Conservation (phyloP, 2,888 invertebrate genomes). For the Podabrus alpinus region DNA sequence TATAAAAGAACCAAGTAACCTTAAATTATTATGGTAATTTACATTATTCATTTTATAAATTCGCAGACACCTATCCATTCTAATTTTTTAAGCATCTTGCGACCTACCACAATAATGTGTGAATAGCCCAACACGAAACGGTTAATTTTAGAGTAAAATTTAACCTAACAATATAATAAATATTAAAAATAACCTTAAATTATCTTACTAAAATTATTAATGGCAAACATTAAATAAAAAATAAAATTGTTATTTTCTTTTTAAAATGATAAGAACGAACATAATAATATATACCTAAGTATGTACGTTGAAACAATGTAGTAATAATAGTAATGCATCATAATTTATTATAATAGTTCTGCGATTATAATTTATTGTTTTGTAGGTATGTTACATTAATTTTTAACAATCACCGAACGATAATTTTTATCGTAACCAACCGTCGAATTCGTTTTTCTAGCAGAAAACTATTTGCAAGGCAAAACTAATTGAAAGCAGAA, state of each 20-base stretch:
- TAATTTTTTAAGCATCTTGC: neutral
- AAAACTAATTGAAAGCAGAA: too few species aligned
- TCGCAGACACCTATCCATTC: neutral
- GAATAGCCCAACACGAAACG: neutral
- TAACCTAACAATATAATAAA: neutral
- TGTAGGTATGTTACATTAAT: neutral
- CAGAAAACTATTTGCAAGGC: too few species aligned
- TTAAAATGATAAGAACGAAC: neutral
- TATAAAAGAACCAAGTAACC: neutral
- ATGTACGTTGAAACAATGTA: neutral
- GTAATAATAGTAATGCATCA: neutral
- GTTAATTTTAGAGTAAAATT: neutral
- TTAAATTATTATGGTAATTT: neutral
- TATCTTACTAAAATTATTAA: neutral
- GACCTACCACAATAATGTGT: neutral
- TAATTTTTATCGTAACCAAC: too few species aligned
- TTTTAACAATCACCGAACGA: too few species aligned
- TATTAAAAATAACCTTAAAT: neutral
- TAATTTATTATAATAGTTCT: neutral
- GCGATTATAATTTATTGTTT: neutral
- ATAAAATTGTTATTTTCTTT: neutral
- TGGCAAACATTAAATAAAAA: neutral
- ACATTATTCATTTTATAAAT: neutral
- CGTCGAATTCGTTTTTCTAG: too few species aligned
- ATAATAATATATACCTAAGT: neutral